These are phyloP conservation scores for Platyura marginata DNA, from an alignment of 1,140 invertebrate species.

Conservation along the genomic window DNA sequence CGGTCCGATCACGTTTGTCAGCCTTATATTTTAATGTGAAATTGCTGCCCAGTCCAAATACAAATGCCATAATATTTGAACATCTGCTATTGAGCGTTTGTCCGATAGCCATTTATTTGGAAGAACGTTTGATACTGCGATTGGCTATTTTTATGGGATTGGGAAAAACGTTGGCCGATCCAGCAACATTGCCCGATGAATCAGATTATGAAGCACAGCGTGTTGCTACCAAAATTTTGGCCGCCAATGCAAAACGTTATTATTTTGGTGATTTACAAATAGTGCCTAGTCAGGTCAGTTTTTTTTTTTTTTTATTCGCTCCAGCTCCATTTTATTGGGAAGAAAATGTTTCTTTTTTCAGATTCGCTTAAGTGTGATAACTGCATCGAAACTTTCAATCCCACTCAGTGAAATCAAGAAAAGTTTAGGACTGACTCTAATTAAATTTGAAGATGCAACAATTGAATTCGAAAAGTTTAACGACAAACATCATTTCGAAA, in stretches of 20 bases:
- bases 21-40: constrained; percentile 44
- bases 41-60: constrained; percentile 45
- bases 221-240: constrained; percentile 59
- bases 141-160: constrained; percentile 46
- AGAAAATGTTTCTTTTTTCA: no score
- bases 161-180: constrained; percentile 23
- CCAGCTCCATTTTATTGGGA: no score
- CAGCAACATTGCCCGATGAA: constrained; percentile 33
- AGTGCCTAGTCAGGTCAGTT: constrained; percentile 41
- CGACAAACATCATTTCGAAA: constrained; percentile 77
- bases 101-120: constrained; percentile 67
- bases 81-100: constrained; percentile 67
- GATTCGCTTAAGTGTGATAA: constrained; percentile 70
- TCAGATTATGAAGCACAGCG: constrained; percentile 56
- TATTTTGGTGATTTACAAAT: constrained; percentile 81
- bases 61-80: constrained; percentile 59
- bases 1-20: constrained; percentile 27
- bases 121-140: constrained; percentile 75
- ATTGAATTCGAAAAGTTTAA: constrained; percentile 80
- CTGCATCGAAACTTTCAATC: constrained; percentile 56
- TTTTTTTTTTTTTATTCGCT: constrained; percentile 9
- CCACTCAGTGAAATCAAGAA: constrained; percentile 67
- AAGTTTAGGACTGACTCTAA: constrained; percentile 68
- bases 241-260: constrained; percentile 63
- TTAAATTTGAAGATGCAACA: constrained; percentile 91